Conservation (phyloP, 2,113 vertebrate species). For the Oncorhynchus clarkii region DNA sequence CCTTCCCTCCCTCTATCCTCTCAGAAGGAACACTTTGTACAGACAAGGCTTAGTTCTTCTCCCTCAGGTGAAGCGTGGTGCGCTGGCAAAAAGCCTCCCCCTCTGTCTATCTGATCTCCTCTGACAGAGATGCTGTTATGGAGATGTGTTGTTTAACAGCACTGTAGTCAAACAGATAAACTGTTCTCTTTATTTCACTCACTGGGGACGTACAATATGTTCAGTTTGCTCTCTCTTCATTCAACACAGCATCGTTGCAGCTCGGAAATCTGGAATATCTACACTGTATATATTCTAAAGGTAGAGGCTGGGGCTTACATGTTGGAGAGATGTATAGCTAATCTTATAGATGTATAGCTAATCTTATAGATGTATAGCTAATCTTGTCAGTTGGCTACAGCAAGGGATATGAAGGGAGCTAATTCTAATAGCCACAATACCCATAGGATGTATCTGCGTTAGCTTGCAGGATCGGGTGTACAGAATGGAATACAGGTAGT, state of each 20-base stretch:
- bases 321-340: too few species aligned
- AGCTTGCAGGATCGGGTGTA: neutral
- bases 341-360: neutral
- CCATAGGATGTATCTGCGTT: neutral
- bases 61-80: neutral
- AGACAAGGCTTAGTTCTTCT: neutral
- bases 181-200: conserved; percentile 1
- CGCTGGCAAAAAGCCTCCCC: conserved; percentile 10
- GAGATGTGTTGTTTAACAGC: neutral
- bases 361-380: neutral
- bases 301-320: too few species aligned
- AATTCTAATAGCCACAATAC: neutral
- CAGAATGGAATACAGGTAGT: too few species aligned
- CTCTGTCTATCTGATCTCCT: conserved; percentile 8
- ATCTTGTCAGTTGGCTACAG: conserved; percentile 12
- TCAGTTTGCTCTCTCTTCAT: neutral
- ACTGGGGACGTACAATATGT: neutral
- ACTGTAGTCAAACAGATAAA: conserved; percentile 10
- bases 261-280: too few species aligned
- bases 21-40: conserved; percentile 14
- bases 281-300: too few species aligned
- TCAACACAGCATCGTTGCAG: neutral
- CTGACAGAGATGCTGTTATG: neutral
- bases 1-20: neutral
- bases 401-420: neutral